Base-by-base conservation (phyloP, 2,888 invertebrate genomes). In the Coelinius sp. region DNA sequence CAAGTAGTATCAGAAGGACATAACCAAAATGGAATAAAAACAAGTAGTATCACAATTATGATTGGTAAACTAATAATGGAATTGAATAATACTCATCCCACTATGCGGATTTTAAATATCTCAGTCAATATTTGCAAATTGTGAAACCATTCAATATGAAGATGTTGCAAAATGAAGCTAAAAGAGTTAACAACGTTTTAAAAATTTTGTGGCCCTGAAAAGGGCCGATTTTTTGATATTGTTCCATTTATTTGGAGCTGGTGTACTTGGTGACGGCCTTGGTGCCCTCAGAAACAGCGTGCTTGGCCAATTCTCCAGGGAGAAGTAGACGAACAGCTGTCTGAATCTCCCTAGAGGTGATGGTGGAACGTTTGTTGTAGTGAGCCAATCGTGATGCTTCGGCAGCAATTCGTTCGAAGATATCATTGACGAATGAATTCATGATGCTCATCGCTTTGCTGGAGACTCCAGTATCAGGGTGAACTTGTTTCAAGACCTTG, bases 401-500 rank as follows among this genome's bases (percentile, higher is more conserved):
- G 0, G 89, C 88, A 0, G 93, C 93, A 56, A 94, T 92, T 53
- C 92, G 90, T 83, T 94, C 93, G 80, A 94, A 89, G 80, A 93
- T 92, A 78, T 95, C 94, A 77, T 92, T 92, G 0, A 94, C 92
- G 75, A 94, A 94, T 79, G 91, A 92, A 85, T 94, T 93, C 93
- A 94, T 93, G 76, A 94, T 93, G 78, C 90, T 85, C 92, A 93
- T 94, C 0, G 93, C 92, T 79, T 93, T 93, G 25, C 90, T 90
- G 0, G 93, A 92, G 66, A 94, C 91, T 0, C 93, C 92, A 46
- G 92, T 89, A 83, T 92, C 92, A 0, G 91, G 90, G 76, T 92
- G 91, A 0, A 92, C 89, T 78, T 90, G 90, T 79, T 90, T 90
- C 72, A 93, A 80, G 2, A 93, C 85, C 77, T 92, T 93, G 88